Conservation (phyloP, 2,113 vertebrate genomes). For the Castor canadensis region DNA sequence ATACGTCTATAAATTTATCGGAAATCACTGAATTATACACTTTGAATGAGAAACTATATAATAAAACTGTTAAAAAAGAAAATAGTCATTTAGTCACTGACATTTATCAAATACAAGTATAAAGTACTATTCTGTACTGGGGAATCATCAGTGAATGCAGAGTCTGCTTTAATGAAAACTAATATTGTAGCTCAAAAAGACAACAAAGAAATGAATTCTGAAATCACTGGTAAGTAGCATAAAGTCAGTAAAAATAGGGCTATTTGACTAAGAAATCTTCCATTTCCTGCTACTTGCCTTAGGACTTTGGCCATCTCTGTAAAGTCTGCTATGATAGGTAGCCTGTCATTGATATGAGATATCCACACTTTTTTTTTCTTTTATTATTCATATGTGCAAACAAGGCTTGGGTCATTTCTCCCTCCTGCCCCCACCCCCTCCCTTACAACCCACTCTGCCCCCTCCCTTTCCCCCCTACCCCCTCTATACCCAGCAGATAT, state of each 20-base stretch:
- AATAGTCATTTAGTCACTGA: neutral
- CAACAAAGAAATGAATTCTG: neutral
- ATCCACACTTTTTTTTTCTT: neutral
- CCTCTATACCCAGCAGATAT: no score
- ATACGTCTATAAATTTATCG: neutral
- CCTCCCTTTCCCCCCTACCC: no score
- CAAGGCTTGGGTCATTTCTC: no score
- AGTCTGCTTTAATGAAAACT: neutral
- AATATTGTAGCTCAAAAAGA: slow-evolving; percentile 1
- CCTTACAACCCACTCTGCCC: no score
- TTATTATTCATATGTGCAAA: no score
- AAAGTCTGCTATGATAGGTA: neutral
- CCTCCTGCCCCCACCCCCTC: no score
- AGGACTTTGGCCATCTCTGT: neutral
- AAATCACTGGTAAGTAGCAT: neutral
- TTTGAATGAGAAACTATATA: slow-evolving; percentile 22
- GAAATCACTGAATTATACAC: neutral
- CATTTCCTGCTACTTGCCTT: neutral
- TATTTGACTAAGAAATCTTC: slow-evolving; percentile 8
- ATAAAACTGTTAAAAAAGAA: neutral
- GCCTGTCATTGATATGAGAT: neutral
- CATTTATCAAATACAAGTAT: neutral
- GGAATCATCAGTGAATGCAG: neutral
- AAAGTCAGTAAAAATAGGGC: neutral
- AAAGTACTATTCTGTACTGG: neutral